Base-by-base conservation (phyloP, 2,888 invertebrate species). In the Andricus quercusramuli region DNA sequence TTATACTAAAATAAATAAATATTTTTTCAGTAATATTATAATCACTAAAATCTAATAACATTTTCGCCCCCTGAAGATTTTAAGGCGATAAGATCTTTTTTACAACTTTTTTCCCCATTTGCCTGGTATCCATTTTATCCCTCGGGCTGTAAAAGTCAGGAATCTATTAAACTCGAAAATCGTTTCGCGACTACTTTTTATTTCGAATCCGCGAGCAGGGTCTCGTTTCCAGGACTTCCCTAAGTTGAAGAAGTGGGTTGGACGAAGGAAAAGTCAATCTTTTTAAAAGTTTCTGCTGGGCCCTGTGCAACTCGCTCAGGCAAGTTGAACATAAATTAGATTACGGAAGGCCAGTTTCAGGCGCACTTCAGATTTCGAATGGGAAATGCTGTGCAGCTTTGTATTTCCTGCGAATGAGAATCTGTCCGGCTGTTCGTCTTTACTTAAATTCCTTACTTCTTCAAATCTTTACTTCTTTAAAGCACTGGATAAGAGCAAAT, bases 251-350 rank as follows among this genome's bases (percentile, higher is more conserved):
- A 17, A 44, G 74, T 66, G 68, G 22, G 66, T 68, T 66, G 65
- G 29, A 64, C 78, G 78, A 80, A 44, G 77, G 44, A 82, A 79
- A 84, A 91, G 90, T 90, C 91, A 91, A 91, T 91, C 90, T 90
- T 89, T 90, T 88, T 87, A 90, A 89, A 91, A 91, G 89, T 91
- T 91, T 85, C 78, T 37, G 37, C 78, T 80, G 74, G 81, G 80
- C 84, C 84, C 32, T 66, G 76, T 65, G 51, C 56, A 76, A 66
- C 79, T 79, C 64, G 79, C 76, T 76, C 65, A 82, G 84, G 83
- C 84, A 86, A 91, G 89, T 91, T 90, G 89, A 90, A 90, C 89
- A 89, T 90, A 92, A 91, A 92, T 92, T 91, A 90, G 89, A 91
- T 92, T 90, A 90, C 86, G 84, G 85, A 83, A 84, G 86, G 84